Percentiles rank a stretch among this genome's conserved stretches.
Evolutionary conservation across 2,888 invertebrate genomes (phyloP).

Genomic region (Tetranychus piercei): DNA sequence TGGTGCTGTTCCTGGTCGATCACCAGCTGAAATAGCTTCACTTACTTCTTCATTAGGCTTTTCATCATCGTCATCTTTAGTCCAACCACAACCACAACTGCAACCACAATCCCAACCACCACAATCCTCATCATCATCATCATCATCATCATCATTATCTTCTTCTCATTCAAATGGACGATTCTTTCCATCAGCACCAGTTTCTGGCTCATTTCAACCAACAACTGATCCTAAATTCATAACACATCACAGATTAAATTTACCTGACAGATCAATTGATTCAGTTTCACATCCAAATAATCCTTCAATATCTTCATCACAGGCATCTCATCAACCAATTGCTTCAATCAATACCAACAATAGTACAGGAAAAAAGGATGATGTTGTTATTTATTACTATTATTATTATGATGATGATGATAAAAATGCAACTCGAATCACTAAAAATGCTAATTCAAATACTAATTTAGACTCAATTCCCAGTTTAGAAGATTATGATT

Average conservation of each 20-base stretch:
- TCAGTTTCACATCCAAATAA: background rate
- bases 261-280: background rate
- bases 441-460: background rate
- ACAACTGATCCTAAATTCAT: slow-evolving; percentile 2
- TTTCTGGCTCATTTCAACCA: background rate
- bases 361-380: slow-evolving; percentile 18
- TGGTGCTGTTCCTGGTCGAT: background rate
- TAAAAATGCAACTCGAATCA: slow-evolving; percentile 7
- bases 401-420: slow-evolving; percentile 24
- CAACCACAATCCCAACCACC: background rate
- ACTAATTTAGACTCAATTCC: slow-evolving; percentile 19
- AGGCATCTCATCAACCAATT: background rate
- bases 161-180: slow-evolving; percentile 1
- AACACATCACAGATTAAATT: background rate
- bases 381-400: slow-evolving; percentile 24
- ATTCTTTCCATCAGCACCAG: background rate
- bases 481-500: slow-evolving; percentile 20
- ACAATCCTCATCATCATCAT: no score
- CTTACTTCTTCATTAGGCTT: background rate
- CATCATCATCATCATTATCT: background rate
- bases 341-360: background rate
- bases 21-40: background rate
- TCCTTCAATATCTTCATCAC: background rate
- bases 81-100: background rate
- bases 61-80: background rate